A percentile compares a stretch with the other conserved stretches of the same genome.
Evolutionary conservation across 2,797 vertebrate species (phyloP).

Genomic region (Sebastes elongatus): DNA sequence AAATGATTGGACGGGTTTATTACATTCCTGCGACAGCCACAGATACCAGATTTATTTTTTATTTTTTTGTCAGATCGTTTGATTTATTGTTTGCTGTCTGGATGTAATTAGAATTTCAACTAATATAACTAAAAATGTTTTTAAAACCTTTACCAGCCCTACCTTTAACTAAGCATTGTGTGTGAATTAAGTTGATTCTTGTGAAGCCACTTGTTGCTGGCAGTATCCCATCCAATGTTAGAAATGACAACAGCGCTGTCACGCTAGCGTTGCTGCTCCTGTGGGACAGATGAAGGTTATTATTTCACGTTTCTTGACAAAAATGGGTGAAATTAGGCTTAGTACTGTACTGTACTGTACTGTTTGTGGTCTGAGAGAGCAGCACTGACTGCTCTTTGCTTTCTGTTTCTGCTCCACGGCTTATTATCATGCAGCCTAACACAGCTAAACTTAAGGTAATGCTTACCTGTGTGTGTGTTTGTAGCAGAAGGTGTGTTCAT

Average conservation of each 20-base stretch:
- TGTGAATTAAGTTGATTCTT: too few relatives aligned
- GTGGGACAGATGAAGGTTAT: not conserved
- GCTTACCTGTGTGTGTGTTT: constrained; percentile 17
- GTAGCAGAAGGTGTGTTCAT: not conserved
- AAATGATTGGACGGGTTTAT: too few relatives aligned
- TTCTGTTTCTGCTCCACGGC: constrained; percentile 62
- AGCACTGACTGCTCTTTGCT: constrained; percentile 48
- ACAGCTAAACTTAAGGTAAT: constrained; percentile 75
- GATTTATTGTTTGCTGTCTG: too few relatives aligned
- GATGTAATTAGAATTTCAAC: too few relatives aligned
- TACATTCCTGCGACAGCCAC: too few relatives aligned
- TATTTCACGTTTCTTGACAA: not conserved
- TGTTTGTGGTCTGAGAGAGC: constrained; percentile 1
- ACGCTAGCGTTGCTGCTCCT: not conserved
- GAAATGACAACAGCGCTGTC: not conserved
- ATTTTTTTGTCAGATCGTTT: too few relatives aligned
- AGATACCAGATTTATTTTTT: too few relatives aligned
- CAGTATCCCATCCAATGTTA: not conserved
- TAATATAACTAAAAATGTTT: too few relatives aligned
- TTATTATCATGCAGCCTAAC: constrained; percentile 67
- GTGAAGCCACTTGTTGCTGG: not conserved
- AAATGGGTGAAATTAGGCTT: not conserved
- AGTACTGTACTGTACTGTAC: not conserved
- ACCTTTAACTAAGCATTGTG: too few relatives aligned
- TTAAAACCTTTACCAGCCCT: too few relatives aligned